phyloP scores from a whole-genome alignment of 2,888 invertebrate species.

The Geotrupes spiniger region DNA sequence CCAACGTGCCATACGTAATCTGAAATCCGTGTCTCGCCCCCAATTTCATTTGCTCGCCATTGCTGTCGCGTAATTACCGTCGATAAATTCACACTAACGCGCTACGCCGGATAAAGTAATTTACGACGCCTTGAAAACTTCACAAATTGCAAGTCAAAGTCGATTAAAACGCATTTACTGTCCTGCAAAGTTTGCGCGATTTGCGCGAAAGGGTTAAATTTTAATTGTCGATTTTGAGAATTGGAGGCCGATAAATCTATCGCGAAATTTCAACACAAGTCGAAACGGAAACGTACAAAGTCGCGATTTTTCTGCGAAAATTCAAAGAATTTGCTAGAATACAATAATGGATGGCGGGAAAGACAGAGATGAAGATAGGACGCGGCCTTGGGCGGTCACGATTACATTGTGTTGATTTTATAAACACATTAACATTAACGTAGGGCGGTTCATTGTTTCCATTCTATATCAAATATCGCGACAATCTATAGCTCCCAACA shows the following conservation, averaged over 20 bases:
- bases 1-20: too few species aligned
- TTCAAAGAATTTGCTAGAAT: conserved; percentile 36
- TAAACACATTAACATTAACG: conserved; percentile 38
- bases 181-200: too few species aligned
- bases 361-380: background rate
- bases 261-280: conserved; percentile 13
- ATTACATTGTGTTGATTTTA: conserved; percentile 43
- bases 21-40: too few species aligned
- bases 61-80: too few species aligned
- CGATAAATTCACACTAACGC: too few species aligned
- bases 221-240: conserved; percentile 15
- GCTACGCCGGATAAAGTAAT: too few species aligned
- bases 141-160: too few species aligned
- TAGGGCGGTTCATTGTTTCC: conserved; percentile 27
- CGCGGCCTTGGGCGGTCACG: conserved; percentile 40
- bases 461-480: conserved; percentile 18
- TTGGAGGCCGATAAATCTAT: conserved; percentile 10
- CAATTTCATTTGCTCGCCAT: too few species aligned
- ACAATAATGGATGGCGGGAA: conserved; percentile 39
- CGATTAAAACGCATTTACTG: too few species aligned
- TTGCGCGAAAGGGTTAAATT: too few species aligned
- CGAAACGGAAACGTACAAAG: conserved; percentile 10
- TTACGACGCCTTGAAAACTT: too few species aligned
- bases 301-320: conserved; percentile 33
- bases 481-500: conserved; percentile 17